Evolutionary conservation across 2,888 invertebrate genomes (phyloP).

Genomic region (Drosophila barbarae): DNA sequence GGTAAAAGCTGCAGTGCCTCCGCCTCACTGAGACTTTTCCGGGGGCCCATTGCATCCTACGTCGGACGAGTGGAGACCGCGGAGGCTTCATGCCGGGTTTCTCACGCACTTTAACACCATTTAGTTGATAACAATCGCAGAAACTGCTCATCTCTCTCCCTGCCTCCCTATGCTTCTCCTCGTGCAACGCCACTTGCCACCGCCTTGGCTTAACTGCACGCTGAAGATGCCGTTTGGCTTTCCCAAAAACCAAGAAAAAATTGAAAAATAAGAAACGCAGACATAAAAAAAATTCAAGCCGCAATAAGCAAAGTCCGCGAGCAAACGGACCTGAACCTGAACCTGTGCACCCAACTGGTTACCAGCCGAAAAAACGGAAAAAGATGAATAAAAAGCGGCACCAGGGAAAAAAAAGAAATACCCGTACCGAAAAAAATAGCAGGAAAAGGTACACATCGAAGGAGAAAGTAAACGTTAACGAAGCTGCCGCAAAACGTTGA

Average conservation of each 20-base stretch:
- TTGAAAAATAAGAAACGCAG: conserved; percentile 25
- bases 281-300: conserved; percentile 35
- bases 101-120: conserved; percentile 75
- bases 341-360: conserved; percentile 49
- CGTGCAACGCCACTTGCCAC: conserved; percentile 65
- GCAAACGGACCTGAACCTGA: conserved; percentile 62
- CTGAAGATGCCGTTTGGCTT: conserved; percentile 61
- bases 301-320: conserved; percentile 71
- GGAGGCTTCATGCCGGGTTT: conserved; percentile 50
- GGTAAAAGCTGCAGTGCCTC: conserved; percentile 59
- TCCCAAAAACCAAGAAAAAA: conserved; percentile 30
- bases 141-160: conserved; percentile 24
- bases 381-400: conserved; percentile 46
- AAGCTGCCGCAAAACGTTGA: conserved; percentile 63
- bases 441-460: conserved; percentile 74
- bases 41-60: conserved; percentile 43
- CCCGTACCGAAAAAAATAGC: conserved; percentile 67
- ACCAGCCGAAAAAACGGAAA: conserved; percentile 29
- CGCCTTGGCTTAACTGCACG: conserved; percentile 35
- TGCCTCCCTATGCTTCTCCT: conserved; percentile 40
- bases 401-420: conserved; percentile 40
- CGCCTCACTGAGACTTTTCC: conserved; percentile 25
- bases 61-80: conserved; percentile 7
- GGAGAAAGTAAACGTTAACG: conserved; percentile 73
- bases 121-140: conserved; percentile 72